A percentile compares a stretch with the other conserved stretches of the same genome.
phyloP scores from a whole-genome alignment of 2,113 vertebrate genomes.

The Tapirus terrestris region DNA sequence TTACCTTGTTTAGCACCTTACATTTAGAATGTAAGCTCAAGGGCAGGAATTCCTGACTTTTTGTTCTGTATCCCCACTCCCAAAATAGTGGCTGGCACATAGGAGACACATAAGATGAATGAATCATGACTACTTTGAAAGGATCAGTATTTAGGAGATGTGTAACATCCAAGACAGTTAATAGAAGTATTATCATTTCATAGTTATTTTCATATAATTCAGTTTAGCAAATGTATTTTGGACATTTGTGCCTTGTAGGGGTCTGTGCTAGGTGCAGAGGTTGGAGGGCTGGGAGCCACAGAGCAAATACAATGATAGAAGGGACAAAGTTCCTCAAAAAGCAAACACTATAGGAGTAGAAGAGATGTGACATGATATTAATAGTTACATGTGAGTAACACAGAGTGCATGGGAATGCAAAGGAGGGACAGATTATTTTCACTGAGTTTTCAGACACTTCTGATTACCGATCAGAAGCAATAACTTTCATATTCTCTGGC shows the following conservation, averaged over 20 bases:
- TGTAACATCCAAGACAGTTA: background rate
- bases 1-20: background rate
- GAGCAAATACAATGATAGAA: background rate
- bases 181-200: background rate
- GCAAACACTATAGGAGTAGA: background rate
- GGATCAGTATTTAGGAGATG: background rate
- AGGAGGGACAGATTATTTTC: background rate
- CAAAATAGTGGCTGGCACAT: background rate
- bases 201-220: constrained; percentile 24
- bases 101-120: background rate
- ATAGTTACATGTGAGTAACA: background rate
- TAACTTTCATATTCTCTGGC: background rate
- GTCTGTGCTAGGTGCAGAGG: background rate
- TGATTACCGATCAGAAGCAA: background rate
- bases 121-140: background rate
- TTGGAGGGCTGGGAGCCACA: background rate
- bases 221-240: background rate
- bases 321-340: background rate
- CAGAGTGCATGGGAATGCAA: background rate
- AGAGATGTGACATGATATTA: background rate
- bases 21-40: background rate
- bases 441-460: background rate
- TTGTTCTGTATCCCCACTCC: background rate
- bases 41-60: background rate
- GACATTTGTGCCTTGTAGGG: background rate